These are phyloP conservation scores for Strix aluco DNA, from an alignment of 2,113 vertebrate genomes.

Conservation along the genomic window DNA sequence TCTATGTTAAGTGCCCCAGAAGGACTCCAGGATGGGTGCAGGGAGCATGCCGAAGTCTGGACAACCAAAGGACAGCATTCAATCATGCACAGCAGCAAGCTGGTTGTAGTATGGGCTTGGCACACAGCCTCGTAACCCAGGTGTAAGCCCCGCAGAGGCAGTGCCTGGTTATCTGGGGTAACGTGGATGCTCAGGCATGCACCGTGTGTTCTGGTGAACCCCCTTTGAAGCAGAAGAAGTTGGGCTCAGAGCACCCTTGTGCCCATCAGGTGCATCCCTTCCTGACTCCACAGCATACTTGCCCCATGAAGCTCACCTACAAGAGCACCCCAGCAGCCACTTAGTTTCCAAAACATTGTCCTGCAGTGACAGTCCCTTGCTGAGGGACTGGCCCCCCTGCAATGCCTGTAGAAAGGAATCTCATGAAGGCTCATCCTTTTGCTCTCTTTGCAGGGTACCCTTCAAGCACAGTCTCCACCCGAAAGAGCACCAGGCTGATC, in stretches of 20 bases:
- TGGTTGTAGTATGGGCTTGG: neutral
- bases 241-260: neutral
- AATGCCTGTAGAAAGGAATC: neutral
- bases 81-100: neutral
- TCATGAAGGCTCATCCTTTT: neutral
- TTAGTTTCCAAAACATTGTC: neutral
- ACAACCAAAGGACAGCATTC: neutral
- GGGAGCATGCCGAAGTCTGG: accelerated
- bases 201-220: accelerated
- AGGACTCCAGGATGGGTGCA: neutral
- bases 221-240: neutral
- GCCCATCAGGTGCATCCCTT: neutral
- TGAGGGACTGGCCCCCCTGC: neutral
- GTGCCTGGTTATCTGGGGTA: neutral
- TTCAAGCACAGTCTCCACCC: neutral
- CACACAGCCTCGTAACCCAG: neutral
- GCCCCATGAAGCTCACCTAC: neutral
- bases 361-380: neutral
- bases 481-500: neutral
- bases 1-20: neutral
- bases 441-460: neutral
- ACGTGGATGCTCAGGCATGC: neutral
- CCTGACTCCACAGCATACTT: neutral
- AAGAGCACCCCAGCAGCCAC: too few relatives aligned
- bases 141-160: too few relatives aligned